Base-by-base conservation (phyloP, 1,140 invertebrate species). In the Holotrichia oblita region DNA sequence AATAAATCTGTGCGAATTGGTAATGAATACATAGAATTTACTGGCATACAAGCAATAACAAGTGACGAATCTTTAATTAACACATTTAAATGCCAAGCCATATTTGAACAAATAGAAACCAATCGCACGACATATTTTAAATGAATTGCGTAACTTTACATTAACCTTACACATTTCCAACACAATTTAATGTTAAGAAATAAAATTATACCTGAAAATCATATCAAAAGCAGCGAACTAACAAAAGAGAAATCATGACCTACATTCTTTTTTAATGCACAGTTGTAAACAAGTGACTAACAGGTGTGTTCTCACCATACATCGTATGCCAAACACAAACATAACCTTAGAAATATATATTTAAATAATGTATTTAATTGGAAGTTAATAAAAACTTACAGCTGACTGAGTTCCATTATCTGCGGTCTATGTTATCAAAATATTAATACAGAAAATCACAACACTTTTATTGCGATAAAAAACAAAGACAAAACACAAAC, bases 301-400 rank as follows among this genome's bases (percentile, higher is more conserved):
- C 61, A 64, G 61, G 61, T 64, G 61, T 64, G 61, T 64, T 48
- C n/a, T n/a, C n/a, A 64, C 61, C 9, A n/a, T n/a, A 24, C 61
- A 64, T 9, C 4, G 61, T 64, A 64, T 27, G 61, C 22, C 6
- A 64, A 64, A 64, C 61, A 64, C 61, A 64, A 64, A 64, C 61
- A 64, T 64, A 64, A 64, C 61, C 61, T 64, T 64, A 64, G 22
- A 64, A n/a, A 64, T 6, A 20, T 17, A 12, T n/a, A n/a, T 10
- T 8, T n/a, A n/a, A n/a, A 48, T 2, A 48, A 10, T 12, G 44
- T n/a, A 48, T 48, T 48, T 12, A 12, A 48, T 17, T 27, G 61
- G 22, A 64, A 64, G 61, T n/a, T 20, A 20, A 64, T 20, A 27
- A 22, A 64, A 6, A 64, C 61, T 64, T 64, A 64, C 61, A 64